Conservation (phyloP, 2,888 invertebrate genomes). For the Chouioia cunea region DNA sequence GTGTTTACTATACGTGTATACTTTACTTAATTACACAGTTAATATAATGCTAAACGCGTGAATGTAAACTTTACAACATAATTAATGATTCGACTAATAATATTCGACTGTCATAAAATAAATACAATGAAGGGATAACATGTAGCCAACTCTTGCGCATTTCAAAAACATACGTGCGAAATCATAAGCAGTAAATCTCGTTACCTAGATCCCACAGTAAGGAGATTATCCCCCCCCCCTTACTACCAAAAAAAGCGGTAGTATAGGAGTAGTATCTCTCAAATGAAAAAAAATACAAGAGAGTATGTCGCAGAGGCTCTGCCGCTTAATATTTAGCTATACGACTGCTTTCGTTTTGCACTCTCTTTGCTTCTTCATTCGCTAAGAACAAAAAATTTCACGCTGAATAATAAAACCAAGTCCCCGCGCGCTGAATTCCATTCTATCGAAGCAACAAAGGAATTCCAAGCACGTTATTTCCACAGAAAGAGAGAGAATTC, state of each 20-base stretch:
- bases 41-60: too few relatives aligned
- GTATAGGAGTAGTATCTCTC: background rate
- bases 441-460: slow-evolving; percentile 21
- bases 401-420: slow-evolving; percentile 27
- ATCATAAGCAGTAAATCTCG: slow-evolving; percentile 22
- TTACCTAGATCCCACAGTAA: slow-evolving; percentile 1
- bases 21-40: too few relatives aligned
- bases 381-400: slow-evolving; percentile 6
- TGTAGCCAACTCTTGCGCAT: background rate
- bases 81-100: too few relatives aligned
- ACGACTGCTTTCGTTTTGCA: background rate
- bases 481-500: slow-evolving; percentile 17
- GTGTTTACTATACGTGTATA: too few relatives aligned
- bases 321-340: slow-evolving; percentile 24
- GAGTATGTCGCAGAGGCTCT: background rate
- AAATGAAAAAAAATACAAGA: background rate
- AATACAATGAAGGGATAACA: too few relatives aligned
- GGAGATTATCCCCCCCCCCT: slow-evolving; percentile 1
- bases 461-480: slow-evolving; percentile 19
- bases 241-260: background rate
- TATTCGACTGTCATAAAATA: too few relatives aligned
- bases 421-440: slow-evolving; percentile 6
- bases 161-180: background rate
- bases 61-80: too few relatives aligned
- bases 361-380: background rate